Conservation (phyloP, 2,888 invertebrate genomes). For the Oscheius onirici region DNA sequence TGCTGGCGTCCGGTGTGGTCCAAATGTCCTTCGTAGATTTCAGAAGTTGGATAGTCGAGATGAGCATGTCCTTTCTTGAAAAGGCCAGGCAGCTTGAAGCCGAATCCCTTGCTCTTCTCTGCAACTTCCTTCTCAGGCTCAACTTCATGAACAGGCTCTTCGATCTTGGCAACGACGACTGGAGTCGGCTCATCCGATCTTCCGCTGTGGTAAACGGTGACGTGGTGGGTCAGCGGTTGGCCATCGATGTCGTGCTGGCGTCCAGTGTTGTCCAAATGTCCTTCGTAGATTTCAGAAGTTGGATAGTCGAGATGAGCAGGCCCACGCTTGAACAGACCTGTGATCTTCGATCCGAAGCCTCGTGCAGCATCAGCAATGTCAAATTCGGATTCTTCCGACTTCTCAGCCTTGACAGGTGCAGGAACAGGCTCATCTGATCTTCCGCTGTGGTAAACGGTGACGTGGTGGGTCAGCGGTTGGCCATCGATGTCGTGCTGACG, state of each 20-base stretch:
- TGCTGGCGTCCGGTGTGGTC: slow-evolving; percentile 21
- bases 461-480: slow-evolving; percentile 32
- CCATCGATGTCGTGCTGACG: slow-evolving; percentile 12
- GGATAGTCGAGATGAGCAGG: not conserved
- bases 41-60: slow-evolving; percentile 48
- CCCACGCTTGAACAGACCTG: slow-evolving; percentile 8
- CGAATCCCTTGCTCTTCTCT: slow-evolving; percentile 11
- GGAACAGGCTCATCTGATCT: not conserved
- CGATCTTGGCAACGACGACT: not conserved
- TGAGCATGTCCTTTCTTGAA: slow-evolving; percentile 50
- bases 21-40: slow-evolving; percentile 38
- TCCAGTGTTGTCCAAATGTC: slow-evolving; percentile 9
- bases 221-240: slow-evolving; percentile 22
- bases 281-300: not conserved
- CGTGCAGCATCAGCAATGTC: not conserved
- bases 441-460: slow-evolving; percentile 29
- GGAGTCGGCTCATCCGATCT: slow-evolving; percentile 27
- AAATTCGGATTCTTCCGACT: not conserved
- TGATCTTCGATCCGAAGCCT: not conserved
- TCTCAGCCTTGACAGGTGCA: not conserved
- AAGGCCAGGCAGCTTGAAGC: slow-evolving; percentile 46
- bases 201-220: slow-evolving; percentile 42
- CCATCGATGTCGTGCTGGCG: slow-evolving; percentile 11
- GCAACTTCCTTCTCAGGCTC: not conserved
- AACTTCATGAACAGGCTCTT: not conserved